Evolutionary conservation across 2,888 invertebrate genomes (phyloP).

Genomic region (Meloe dianella): DNA sequence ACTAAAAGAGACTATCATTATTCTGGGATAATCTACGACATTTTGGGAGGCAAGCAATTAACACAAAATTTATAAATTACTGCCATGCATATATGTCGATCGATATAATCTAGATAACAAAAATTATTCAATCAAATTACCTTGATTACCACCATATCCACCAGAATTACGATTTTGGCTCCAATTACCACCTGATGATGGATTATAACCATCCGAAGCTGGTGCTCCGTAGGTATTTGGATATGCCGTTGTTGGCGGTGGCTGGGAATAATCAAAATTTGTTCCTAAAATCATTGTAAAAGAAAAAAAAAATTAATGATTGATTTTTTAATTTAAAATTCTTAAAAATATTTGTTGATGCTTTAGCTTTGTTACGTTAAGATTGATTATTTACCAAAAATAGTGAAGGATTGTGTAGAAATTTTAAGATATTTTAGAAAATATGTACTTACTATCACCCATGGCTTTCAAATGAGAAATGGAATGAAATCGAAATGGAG

Average conservation of each 20-base stretch:
- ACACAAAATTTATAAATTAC: constrained; percentile 36
- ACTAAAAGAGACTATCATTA: constrained; percentile 56
- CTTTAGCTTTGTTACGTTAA: neutral
- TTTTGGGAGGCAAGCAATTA: constrained; percentile 49
- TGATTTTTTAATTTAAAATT: too few species aligned
- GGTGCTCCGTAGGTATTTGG: constrained; percentile 43
- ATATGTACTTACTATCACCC: constrained; percentile 31
- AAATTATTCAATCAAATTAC: too few species aligned
- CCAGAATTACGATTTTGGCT: constrained; percentile 43
- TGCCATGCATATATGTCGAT: constrained; percentile 57
- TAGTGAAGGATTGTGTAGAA: neutral
- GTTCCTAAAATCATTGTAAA: too few species aligned
- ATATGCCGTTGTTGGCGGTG: constrained; percentile 50
- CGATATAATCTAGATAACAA: too few species aligned
- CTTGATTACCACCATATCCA: constrained; percentile 48
- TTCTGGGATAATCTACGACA: constrained; percentile 52
- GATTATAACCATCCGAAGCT: constrained; percentile 37
- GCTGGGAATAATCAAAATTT: constrained; percentile 54
- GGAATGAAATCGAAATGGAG: neutral
- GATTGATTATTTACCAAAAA: neutral
- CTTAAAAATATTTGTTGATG: neutral
- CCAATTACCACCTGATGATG: constrained; percentile 44
- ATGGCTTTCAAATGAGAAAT: constrained; percentile 14
- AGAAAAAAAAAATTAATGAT: neutral
- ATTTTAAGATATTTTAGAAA: constrained; percentile 10